These are phyloP conservation scores for Mustelus asterias DNA, from an alignment of 2,113 vertebrate genomes.

Conservation along the genomic window DNA sequence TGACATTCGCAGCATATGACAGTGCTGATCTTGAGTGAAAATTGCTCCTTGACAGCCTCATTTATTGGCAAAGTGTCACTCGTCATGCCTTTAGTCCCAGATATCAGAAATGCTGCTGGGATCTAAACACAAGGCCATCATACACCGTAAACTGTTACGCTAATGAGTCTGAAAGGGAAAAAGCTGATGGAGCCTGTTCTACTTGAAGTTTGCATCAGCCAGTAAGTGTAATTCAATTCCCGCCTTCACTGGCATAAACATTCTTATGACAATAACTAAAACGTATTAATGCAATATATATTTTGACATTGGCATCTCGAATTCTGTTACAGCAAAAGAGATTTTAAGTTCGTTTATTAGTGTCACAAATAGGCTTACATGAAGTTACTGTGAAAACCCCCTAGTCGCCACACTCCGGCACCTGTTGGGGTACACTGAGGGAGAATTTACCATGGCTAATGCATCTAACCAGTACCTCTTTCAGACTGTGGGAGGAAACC, in stretches of 20 bases:
- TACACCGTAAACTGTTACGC: background rate
- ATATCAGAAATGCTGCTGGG: background rate
- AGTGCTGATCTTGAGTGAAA: slow-evolving; percentile 24
- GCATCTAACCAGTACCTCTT: too few relatives aligned
- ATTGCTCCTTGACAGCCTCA: slow-evolving; percentile 34
- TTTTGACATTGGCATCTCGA: background rate
- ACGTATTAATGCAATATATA: background rate
- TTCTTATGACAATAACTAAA: background rate
- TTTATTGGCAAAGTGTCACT: slow-evolving; percentile 36
- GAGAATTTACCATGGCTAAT: too few relatives aligned
- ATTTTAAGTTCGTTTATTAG: too few relatives aligned
- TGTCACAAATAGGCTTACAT: too few relatives aligned
- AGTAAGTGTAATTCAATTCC: background rate
- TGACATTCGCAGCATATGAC: background rate
- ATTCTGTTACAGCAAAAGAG: background rate
- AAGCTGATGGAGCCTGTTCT: background rate
- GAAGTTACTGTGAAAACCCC: too few relatives aligned
- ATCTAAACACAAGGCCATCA: background rate
- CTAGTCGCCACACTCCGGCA: too few relatives aligned
- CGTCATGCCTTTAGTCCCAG: background rate
- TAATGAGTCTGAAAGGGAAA: background rate
- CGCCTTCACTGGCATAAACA: background rate
- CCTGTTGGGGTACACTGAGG: too few relatives aligned
- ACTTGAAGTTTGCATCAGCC: background rate
- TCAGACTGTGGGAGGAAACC: too few relatives aligned